A percentile compares a stretch with the other conserved stretches of the same genome.
These are phyloP conservation scores for Venusia cambrica DNA, from an alignment of 2,888 invertebrate species.

Conservation along the genomic window DNA sequence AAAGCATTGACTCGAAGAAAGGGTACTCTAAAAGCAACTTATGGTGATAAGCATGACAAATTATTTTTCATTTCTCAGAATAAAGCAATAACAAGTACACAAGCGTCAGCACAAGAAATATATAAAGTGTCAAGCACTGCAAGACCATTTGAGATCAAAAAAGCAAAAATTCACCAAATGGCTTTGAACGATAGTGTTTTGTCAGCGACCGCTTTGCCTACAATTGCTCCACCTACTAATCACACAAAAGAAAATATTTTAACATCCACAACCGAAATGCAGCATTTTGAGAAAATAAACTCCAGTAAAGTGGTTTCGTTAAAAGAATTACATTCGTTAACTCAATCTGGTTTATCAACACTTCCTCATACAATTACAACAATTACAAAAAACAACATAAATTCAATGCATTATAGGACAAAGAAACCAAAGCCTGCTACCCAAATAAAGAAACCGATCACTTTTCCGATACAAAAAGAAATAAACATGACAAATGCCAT, in stretches of 20 bases:
- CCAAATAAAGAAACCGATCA: slow-evolving; percentile 69
- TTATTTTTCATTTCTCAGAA: slow-evolving; percentile 49
- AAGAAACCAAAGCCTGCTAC: slow-evolving; percentile 65
- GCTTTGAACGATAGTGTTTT: slow-evolving; percentile 6
- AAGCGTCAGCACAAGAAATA: slow-evolving; percentile 3
- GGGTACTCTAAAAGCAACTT: slow-evolving; percentile 74
- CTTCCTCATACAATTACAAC: slow-evolving; percentile 57
- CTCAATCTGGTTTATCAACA: slow-evolving; percentile 33
- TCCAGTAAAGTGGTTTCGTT: slow-evolving; percentile 12
- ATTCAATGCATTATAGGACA: slow-evolving; percentile 63
- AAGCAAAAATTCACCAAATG: slow-evolving; percentile 7
- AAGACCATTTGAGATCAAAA: slow-evolving; percentile 9
- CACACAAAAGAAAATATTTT: not conserved
- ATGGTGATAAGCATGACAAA: slow-evolving; percentile 71
- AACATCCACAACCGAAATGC: slow-evolving; percentile 5
- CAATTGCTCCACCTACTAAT: not conserved
- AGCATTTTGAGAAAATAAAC: slow-evolving; percentile 5
- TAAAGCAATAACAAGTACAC: slow-evolving; percentile 3
- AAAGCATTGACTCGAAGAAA: slow-evolving; percentile 66
- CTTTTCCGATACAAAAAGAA: slow-evolving; percentile 36
- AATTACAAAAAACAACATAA: slow-evolving; percentile 67
- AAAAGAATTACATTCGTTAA: slow-evolving; percentile 3
- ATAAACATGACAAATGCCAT: slow-evolving; percentile 33
- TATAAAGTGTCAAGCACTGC: slow-evolving; percentile 6
- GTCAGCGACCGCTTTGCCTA: slow-evolving; percentile 7